These are phyloP conservation scores for Belgica antarctica DNA, from an alignment of 2,888 invertebrate genomes.

Conservation along the genomic window DNA sequence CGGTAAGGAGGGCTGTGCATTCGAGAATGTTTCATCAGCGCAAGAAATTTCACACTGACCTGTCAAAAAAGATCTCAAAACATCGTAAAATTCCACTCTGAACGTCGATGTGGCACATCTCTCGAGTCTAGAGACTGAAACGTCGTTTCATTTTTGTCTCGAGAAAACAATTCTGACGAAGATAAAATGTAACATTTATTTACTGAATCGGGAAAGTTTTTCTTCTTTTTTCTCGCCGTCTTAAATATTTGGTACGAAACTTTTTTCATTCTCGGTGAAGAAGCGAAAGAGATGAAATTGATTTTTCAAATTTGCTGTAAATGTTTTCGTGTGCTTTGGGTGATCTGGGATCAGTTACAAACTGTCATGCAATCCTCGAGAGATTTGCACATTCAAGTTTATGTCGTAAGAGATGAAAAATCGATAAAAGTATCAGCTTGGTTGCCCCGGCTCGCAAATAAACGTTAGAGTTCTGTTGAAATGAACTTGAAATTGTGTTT, in stretches of 20 bases:
- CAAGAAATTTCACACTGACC: conserved; percentile 44
- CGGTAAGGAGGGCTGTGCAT: background rate
- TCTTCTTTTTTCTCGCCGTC: background rate
- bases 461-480: too few species aligned
- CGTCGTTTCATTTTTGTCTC: background rate
- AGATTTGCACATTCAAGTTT: too few species aligned
- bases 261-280: background rate
- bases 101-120: background rate
- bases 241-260: too few species aligned
- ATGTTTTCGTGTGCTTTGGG: background rate
- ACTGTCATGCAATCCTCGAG: too few species aligned
- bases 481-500: too few species aligned
- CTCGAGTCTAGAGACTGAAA: background rate
- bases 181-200: background rate
- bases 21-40: background rate
- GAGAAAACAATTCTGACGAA: background rate
- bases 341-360: too few species aligned
- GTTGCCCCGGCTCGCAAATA: too few species aligned
- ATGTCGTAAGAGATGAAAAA: too few species aligned
- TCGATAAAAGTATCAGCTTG: too few species aligned
- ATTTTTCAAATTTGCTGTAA: background rate
- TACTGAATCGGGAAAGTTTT: background rate
- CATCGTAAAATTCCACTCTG: conserved; percentile 3
- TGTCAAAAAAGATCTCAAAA: conserved; percentile 37
- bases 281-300: background rate